Percentiles rank a stretch among this genome's conserved stretches.
phyloP scores from a whole-genome alignment of 2,113 vertebrate genomes.

The Hippopotamus amphibius region DNA sequence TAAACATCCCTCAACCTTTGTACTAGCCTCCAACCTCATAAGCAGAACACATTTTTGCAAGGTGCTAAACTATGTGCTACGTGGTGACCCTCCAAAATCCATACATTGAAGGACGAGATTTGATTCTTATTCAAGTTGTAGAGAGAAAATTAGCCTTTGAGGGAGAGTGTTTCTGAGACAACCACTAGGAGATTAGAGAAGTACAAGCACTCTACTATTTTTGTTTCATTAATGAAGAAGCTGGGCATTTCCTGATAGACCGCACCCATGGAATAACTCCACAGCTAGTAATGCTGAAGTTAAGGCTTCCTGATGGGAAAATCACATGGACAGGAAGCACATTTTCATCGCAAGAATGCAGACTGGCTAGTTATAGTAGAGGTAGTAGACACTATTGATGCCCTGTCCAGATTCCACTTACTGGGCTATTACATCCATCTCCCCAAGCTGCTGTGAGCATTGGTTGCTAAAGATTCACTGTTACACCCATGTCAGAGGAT shows the following conservation, averaged over 20 bases:
- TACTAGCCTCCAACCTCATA: conserved; percentile 12
- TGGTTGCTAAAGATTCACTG: conserved; percentile 26
- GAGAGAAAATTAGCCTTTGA: conserved; percentile 3
- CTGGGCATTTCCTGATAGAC: conserved; percentile 35
- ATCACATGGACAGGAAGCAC: background rate
- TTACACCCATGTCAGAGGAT: background rate
- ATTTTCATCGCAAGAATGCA: conserved; percentile 48
- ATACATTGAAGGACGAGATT: background rate
- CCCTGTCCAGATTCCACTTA: background rate
- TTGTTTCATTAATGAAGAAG: conserved; percentile 35
- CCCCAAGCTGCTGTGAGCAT: background rate
- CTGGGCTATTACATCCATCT: background rate
- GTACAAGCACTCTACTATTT: background rate
- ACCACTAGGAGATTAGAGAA: background rate
- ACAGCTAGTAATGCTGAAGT: conserved; percentile 36
- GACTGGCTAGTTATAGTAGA: background rate
- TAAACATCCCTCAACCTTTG: background rate
- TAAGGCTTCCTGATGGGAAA: background rate
- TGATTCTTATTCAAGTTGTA: conserved; percentile 27
- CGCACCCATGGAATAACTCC: background rate
- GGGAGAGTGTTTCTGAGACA: conserved; percentile 11
- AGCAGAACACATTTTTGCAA: conserved; percentile 1
- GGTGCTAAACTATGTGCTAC: background rate
- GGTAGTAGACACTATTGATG: background rate
- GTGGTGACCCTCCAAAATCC: background rate